Evolutionary conservation across 2,797 vertebrate species (phyloP).

Genomic region (Mastacembelus armatus): DNA sequence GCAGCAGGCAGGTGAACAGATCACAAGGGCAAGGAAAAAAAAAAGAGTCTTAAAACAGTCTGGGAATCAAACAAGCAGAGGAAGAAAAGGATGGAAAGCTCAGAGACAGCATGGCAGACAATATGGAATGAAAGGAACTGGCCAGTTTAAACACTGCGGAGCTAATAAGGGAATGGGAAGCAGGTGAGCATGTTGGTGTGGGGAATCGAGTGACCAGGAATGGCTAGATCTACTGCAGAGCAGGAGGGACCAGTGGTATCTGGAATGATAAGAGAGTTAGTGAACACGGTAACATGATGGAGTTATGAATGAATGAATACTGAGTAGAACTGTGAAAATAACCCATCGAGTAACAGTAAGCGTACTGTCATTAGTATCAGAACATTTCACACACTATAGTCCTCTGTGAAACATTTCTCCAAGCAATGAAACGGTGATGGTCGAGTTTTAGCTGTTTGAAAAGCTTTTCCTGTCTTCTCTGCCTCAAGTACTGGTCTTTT

Average conservation of each 20-base stretch:
- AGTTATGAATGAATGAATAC: background rate
- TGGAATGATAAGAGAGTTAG: background rate
- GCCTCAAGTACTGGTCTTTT: slow-evolving; percentile 8
- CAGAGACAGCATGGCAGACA: background rate
- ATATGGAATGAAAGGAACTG: background rate
- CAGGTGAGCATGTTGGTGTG: background rate
- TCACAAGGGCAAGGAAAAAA: no score
- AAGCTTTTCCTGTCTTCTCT: slow-evolving; percentile 42
- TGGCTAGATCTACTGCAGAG: background rate
- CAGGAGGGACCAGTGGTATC: no score
- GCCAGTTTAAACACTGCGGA: background rate
- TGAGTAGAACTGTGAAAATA: background rate
- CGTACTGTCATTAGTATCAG: slow-evolving; percentile 34
- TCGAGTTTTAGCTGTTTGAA: slow-evolving; percentile 27
- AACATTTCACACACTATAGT: slow-evolving; percentile 18
- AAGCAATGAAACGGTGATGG: slow-evolving; percentile 22
- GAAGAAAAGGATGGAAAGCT: background rate
- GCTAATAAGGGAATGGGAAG: no score
- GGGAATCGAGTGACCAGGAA: no score
- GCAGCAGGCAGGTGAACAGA: background rate
- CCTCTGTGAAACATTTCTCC: slow-evolving; percentile 43
- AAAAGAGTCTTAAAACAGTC: background rate
- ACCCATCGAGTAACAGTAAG: background rate
- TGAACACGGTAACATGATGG: background rate
- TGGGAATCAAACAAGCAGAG: no score